Evolutionary conservation across 1,140 invertebrate genomes (phyloP), one percentile per base, ranked within the genome.

Genomic region (Coelopa frigida): DNA sequence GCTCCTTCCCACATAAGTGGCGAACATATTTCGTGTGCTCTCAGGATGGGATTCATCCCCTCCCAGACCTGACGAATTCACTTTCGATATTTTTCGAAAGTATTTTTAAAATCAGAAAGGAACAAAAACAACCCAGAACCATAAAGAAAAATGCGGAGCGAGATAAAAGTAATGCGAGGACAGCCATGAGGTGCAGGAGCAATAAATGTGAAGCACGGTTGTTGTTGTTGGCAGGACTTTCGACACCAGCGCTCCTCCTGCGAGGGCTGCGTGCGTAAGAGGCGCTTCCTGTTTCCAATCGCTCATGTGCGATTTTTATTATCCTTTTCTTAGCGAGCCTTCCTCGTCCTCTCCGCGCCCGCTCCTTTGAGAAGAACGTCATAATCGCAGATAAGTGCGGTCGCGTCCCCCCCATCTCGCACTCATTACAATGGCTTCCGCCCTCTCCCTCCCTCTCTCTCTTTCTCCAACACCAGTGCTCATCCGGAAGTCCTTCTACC

Each of bases 351-450:
- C n/a, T n/a, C n/a, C n/a, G n/a, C n/a, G n/a, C n/a, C n/a, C n/a
- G n/a, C n/a, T n/a, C n/a, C n/a, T n/a, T n/a, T n/a, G n/a, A n/a
- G n/a, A 59, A 64, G 64, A 65, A 65, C 65, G 57, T 62, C 62
- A 65, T 65, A 65, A 65, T 65, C 62, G 52, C 46, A 65, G 62
- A 65, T 65, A 65, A 65, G 62, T 65, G 62, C 62, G 62, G 62
- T 65, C 58, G 59, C 36, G 49, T 51, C 54, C 50, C 56, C 54
- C 58, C 57, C 36, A 49, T 51, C 54, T 51, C 56, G 52, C 57
- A 60, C 65, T 65, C 62, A 65, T 65, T 65, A 65, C 61, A 65
- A 29, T 46, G 22, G 26, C 20, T 33, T 47, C 27, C 8, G 8
- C n/a, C 8, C n/a, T 29, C 27, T 29, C 8, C 27, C 8, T 29